These are phyloP conservation scores for Coccyzus lansbergi DNA, from an alignment of 2,797 vertebrate genomes.

Conservation along the genomic window DNA sequence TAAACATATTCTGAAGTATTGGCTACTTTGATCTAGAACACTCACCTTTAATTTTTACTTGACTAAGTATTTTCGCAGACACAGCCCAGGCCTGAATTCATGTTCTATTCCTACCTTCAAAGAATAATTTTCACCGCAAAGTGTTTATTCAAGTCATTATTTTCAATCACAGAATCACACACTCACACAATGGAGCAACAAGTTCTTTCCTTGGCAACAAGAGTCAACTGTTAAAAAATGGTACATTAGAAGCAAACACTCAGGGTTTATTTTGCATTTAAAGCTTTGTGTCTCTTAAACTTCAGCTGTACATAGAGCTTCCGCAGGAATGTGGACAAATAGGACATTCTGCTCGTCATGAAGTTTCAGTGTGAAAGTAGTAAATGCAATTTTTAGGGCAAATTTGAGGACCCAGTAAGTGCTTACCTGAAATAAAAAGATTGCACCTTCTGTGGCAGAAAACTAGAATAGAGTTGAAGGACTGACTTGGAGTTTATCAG, in stretches of 20 bases:
- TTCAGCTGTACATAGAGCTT: neutral
- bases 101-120: slow-evolving; percentile 6
- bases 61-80: slow-evolving; percentile 23
- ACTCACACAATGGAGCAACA: neutral
- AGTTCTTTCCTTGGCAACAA: neutral
- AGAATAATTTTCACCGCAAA: neutral
- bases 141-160: neutral
- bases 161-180: neutral
- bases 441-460: neutral
- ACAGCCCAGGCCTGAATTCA: neutral
- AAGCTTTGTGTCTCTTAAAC: accelerated
- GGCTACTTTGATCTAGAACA: slow-evolving; percentile 33
- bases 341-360: neutral
- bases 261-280: neutral
- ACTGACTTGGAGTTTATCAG: neutral
- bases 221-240: neutral
- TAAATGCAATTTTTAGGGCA: neutral
- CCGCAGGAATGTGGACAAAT: neutral
- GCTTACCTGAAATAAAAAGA: neutral
- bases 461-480: neutral
- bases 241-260: neutral
- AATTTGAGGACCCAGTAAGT: accelerated
- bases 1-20: neutral
- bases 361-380: neutral
- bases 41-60: neutral